phyloP scores from a whole-genome alignment of 2,888 invertebrate genomes.

The Nymphalis urticae region DNA sequence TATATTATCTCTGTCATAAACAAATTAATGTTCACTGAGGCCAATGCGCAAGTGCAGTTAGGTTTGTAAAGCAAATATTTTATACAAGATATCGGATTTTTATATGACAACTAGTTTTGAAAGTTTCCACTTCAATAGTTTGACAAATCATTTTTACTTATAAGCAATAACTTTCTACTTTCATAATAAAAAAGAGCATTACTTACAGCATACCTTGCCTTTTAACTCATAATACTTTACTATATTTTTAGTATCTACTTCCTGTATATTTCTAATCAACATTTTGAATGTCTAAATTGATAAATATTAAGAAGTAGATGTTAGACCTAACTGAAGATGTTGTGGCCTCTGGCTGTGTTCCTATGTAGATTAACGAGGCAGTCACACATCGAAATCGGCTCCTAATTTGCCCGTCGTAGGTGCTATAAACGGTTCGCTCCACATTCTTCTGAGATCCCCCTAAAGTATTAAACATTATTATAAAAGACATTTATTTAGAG shows the following conservation, averaged over 20 bases:
- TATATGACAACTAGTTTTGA: not conserved
- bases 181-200: constrained; percentile 5
- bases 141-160: not conserved
- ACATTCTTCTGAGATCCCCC: constrained; percentile 98
- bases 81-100: not conserved
- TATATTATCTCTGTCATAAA: constrained; percentile 2
- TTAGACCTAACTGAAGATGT: constrained; percentile 15
- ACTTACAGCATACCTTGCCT: not conserved
- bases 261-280: constrained; percentile 12
- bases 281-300: constrained; percentile 8
- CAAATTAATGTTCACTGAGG: not conserved
- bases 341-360: not conserved
- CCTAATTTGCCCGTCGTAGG: constrained; percentile 86
- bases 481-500: not conserved
- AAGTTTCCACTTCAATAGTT: not conserved
- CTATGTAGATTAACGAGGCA: not conserved
- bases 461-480: constrained; percentile 56
- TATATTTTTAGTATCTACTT: constrained; percentile 7
- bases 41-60: constrained; percentile 2
- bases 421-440: constrained; percentile 97
- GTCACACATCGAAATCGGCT: constrained; percentile 79
- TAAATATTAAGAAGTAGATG: constrained; percentile 7
- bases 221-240: constrained; percentile 6
- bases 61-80: constrained; percentile 1
- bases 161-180: not conserved